Evolutionary conservation across 2,888 invertebrate species (phyloP).

Genomic region (Norana najaformis): DNA sequence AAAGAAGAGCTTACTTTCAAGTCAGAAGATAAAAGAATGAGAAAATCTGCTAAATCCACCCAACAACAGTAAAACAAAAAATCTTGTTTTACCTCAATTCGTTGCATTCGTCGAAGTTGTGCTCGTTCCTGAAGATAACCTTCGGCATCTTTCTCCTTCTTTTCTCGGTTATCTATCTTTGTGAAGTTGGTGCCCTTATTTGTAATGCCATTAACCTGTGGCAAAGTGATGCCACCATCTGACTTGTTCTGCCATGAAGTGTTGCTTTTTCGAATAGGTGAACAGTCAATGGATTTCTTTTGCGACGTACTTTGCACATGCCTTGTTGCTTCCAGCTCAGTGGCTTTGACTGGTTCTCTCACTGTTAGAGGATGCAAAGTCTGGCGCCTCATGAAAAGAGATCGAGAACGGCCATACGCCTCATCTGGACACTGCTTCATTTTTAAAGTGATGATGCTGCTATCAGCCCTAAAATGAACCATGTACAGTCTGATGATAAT

Average conservation of each 20-base stretch:
- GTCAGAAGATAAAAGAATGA: neutral
- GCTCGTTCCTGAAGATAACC: neutral
- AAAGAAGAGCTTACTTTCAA: neutral
- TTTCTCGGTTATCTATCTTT: neutral
- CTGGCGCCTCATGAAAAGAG: constrained; percentile 6
- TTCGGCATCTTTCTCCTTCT: neutral
- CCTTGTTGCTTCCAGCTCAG: neutral
- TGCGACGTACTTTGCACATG: neutral
- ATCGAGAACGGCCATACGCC: neutral
- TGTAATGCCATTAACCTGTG: neutral
- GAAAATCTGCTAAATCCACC: neutral
- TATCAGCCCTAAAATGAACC: neutral
- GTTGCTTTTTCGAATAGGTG: neutral
- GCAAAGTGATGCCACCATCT: neutral
- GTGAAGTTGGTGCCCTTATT: constrained; percentile 2
- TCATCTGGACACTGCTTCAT: neutral
- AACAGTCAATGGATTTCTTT: neutral
- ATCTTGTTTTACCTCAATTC: constrained; percentile 17
- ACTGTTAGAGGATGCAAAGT: neutral
- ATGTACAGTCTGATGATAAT: neutral
- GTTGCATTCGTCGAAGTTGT: constrained; percentile 3
- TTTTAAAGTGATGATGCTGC: neutral
- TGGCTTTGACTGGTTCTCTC: neutral
- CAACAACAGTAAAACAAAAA: neutral
- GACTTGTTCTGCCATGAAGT: neutral